A percentile compares a stretch with the other conserved stretches of the same genome.
These are phyloP conservation scores for Rhynchotus rufescens DNA, from an alignment of 2,797 vertebrate genomes.

Conservation along the genomic window DNA sequence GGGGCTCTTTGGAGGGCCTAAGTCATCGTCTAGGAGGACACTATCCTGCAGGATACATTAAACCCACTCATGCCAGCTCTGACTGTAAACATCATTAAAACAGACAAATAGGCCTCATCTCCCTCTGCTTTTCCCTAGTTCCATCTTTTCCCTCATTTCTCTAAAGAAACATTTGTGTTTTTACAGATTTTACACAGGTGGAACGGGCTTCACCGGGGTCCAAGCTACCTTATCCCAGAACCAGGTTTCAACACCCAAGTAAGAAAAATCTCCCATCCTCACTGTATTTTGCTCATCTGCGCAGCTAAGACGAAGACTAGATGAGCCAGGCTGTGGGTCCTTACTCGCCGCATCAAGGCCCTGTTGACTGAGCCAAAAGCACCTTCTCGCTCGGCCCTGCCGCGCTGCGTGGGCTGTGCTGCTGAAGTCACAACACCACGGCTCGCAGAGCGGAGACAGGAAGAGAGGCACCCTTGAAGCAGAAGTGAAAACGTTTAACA, in stretches of 20 bases:
- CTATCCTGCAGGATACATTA: not conserved
- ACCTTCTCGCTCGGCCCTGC: not conserved
- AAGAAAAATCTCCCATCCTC: not conserved
- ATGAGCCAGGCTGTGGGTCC: not conserved
- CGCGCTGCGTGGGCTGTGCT: not conserved
- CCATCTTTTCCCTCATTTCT: too few relatives aligned
- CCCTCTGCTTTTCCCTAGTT: not conserved
- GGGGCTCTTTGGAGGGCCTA: not conserved
- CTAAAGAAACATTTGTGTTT: not conserved
- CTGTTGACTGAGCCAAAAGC: not conserved
- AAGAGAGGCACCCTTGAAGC: conserved; percentile 18
- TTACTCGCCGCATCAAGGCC: not conserved
- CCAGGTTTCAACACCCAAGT: not conserved
- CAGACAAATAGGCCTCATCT: not conserved
- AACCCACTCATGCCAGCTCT: not conserved
- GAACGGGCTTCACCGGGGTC: conserved; percentile 9
- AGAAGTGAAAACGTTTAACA: conserved; percentile 60
- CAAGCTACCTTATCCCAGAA: not conserved
- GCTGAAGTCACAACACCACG: not conserved
- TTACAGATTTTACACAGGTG: not conserved
- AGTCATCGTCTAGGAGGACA: not conserved
- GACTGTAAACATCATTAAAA: not conserved
- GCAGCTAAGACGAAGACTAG: fast-evolving
- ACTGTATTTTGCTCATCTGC: not conserved
- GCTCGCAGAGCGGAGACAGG: not conserved